Evolutionary conservation across 2,113 vertebrate species (phyloP), one percentile per base, ranked within the genome.

Genomic region (Cinclus cinclus): DNA sequence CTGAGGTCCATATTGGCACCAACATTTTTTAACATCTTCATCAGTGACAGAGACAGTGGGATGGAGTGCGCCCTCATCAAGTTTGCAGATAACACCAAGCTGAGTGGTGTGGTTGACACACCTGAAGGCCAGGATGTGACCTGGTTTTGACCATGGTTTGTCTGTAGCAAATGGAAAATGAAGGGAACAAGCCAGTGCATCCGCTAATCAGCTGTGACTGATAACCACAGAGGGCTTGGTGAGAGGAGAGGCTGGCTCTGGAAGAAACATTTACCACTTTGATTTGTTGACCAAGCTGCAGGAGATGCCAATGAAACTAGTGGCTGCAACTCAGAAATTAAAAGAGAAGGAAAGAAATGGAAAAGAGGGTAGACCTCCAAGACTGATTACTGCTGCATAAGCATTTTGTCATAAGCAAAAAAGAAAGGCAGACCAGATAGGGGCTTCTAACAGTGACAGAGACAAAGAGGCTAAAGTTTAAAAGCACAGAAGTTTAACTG

Each of bases 401-500:
- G 87, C 84, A 92, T 97, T 97, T 97, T 97, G 86, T 97, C 95
- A 96, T 81, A 96, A 88, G 74, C 64, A 90, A 77, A 94, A 88
- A 89, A 55, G 79, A 73, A 97, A 96, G 58, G 95, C 58, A 97
- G 92, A 95, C 78, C 86, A 92, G 69, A 90, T 92, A 89, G 87
- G 70, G 91, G 65, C 42, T 67, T 97, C 94, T 96, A 90, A 84
- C 79, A 87, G 90, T 95, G 97, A 97, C 96, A 97, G 78, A 98
- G 94, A 98, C 83, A 92, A 97, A 98, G 90, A 95, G 68, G 87
- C 52, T 64, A 94, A 96, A 94, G 91, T 97, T 97, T 97, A 96
- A 97, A 97, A 97, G 96, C 92, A 83, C 53, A 94, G 82, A 97
- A 95, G 87, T 97, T 97, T 97, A 97, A 96, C 94, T 87, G 95